These are phyloP conservation scores for Eristalis tenax DNA, from an alignment of 2,888 invertebrate species.

Conservation along the genomic window DNA sequence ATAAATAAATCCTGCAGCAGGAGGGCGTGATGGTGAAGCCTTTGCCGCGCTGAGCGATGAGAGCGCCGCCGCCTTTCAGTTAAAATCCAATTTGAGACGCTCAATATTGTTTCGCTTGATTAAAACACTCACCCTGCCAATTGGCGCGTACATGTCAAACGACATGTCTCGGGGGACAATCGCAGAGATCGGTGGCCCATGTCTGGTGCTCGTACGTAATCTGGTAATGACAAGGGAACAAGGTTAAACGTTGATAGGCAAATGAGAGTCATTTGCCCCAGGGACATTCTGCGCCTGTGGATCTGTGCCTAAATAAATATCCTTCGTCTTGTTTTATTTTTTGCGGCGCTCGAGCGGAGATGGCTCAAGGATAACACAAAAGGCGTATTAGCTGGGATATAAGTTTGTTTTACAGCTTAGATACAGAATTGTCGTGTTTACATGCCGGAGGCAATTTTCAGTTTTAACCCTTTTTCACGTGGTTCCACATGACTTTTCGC, in stretches of 20 bases:
- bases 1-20: not conserved
- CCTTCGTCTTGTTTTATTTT: slow-evolving; percentile 4
- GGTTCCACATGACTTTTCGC: slow-evolving; percentile 21
- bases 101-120: slow-evolving; percentile 68
- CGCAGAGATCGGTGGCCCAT: not conserved
- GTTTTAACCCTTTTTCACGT: slow-evolving; percentile 34
- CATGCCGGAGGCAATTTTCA: slow-evolving; percentile 31
- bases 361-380: slow-evolving; percentile 23
- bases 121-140: slow-evolving; percentile 50
- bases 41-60: not conserved
- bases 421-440: slow-evolving; percentile 33
- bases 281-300: slow-evolving; percentile 38
- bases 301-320: slow-evolving; percentile 50
- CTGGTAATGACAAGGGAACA: slow-evolving; percentile 41
- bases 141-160: slow-evolving; percentile 34
- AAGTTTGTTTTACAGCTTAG: slow-evolving; percentile 61
- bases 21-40: not conserved
- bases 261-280: slow-evolving; percentile 47
- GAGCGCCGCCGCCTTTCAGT: slow-evolving; percentile 27
- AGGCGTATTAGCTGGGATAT: slow-evolving; percentile 53
- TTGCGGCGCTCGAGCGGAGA: not conserved
- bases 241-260: slow-evolving; percentile 49
- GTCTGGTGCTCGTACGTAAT: slow-evolving; percentile 13
- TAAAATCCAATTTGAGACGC: slow-evolving; percentile 62
- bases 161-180: slow-evolving; percentile 4